Conservation (phyloP, 2,797 vertebrate genomes). For the Sus cebifrons region DNA sequence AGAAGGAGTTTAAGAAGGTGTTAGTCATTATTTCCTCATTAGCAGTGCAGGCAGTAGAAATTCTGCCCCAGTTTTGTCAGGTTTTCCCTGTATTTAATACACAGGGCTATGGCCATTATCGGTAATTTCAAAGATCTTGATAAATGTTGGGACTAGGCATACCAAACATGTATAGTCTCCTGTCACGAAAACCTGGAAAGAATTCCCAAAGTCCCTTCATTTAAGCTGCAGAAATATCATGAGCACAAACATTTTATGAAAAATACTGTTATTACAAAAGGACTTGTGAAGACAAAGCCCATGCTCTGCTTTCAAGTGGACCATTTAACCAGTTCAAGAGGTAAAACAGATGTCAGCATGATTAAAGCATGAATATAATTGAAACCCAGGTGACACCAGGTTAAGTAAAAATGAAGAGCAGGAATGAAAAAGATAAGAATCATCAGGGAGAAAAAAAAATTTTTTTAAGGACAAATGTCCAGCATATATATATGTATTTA, state of each 20-base stretch:
- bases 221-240: background rate
- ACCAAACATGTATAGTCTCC: background rate
- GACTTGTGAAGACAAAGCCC: slow-evolving; percentile 6
- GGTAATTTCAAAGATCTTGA: background rate
- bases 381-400: background rate
- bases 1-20: background rate
- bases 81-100: background rate
- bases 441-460: background rate
- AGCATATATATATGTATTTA: too few relatives aligned
- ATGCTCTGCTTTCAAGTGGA: background rate
- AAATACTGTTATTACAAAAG: background rate
- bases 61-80: background rate
- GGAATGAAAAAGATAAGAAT: background rate
- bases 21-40: background rate
- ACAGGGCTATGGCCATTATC: background rate
- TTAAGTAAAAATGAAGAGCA: background rate
- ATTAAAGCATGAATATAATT: background rate
- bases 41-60: background rate
- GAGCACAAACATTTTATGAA: background rate
- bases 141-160: background rate
- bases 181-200: background rate
- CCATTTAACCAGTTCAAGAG: background rate
- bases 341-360: background rate
- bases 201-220: background rate
- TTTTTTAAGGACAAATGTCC: too few relatives aligned